Base-by-base conservation (phyloP, 1,140 invertebrate species). In the Dendrolimus kikuchii region DNA sequence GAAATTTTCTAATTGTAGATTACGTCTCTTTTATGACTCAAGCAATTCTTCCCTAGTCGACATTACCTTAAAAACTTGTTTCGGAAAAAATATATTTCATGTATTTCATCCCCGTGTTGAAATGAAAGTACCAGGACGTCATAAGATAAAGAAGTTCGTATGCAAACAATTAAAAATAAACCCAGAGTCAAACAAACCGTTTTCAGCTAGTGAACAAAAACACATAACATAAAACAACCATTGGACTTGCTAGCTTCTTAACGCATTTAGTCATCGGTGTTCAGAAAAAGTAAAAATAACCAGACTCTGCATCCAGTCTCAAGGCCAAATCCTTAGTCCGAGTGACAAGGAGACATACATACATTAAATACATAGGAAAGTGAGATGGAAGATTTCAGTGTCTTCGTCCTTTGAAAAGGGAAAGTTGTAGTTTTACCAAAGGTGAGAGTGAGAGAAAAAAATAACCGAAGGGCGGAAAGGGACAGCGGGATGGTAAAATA, bases 401-500 rank as follows among this genome's bases (percentile, higher is more conserved):
- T 83, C 81, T 86, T 86, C 82, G 82, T 86, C 79, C 82, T 86
- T 86, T 86, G 62, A 86, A 86, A 86, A 86, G 82, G 82, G 82
- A 86, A 86, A 84, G 82, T 86, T 79, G 79, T 83, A 77, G 70
- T 74, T 70, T 55, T 48, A 68, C 64, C 74, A 65, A 64, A 71
- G 74, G 82, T 68, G 76, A 82, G 82, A 86, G 81, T 83, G 82
- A 83, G 82, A 86, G 82, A 71, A 82, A 86, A 82, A 81, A 86
- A 84, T 80, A 62, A 66, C 77, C 81, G 72, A 78, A 77, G 76
- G 77, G 68, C 60, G 63, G 62, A 74, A 40, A 9, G 68, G 52
- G 79, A 82, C 47, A 68, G 10, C 47, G 52, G 64, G 36, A 51
- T 5, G 42, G 39, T 42, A 44, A n/a, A 38, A 45, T 48, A 5